phyloP scores from a whole-genome alignment of 1,140 invertebrate species.

The Campoletis sonorensis region DNA sequence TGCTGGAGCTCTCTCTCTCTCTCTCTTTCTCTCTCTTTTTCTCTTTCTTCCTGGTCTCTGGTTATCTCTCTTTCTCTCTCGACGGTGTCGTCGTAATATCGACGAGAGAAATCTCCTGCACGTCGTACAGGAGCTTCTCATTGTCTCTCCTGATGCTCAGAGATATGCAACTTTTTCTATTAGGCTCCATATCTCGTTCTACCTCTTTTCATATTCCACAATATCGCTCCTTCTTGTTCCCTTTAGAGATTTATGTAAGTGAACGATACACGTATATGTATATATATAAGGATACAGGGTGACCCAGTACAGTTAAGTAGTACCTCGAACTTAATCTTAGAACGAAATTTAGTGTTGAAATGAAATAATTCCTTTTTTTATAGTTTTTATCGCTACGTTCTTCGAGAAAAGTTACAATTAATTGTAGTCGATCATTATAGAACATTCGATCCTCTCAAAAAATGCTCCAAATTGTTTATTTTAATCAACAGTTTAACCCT shows the following conservation, averaged over 20 bases:
- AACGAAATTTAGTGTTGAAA: too few species aligned
- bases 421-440: too few species aligned
- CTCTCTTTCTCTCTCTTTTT: too few species aligned
- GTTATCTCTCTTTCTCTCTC: background rate
- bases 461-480: too few species aligned
- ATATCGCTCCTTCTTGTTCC: slow-evolving; percentile 55
- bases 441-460: too few species aligned
- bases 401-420: too few species aligned
- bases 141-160: slow-evolving; percentile 30
- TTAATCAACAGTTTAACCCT: too few species aligned
- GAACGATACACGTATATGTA: background rate
- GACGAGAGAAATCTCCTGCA: slow-evolving; percentile 33
- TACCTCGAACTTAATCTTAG: too few species aligned
- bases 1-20: background rate
- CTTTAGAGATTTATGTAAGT: background rate
- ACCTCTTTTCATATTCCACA: slow-evolving; percentile 42
- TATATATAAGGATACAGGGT: background rate
- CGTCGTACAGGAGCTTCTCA: slow-evolving; percentile 25
- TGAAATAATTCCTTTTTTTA: too few species aligned
- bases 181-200: slow-evolving; percentile 48
- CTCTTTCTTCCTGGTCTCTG: too few species aligned
- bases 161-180: slow-evolving; percentile 56
- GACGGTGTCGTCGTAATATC: slow-evolving; percentile 34
- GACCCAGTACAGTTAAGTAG: too few species aligned
- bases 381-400: too few species aligned